These are phyloP conservation scores for Mormoops blainvillei DNA, from an alignment of 2,113 vertebrate genomes.

Conservation along the genomic window DNA sequence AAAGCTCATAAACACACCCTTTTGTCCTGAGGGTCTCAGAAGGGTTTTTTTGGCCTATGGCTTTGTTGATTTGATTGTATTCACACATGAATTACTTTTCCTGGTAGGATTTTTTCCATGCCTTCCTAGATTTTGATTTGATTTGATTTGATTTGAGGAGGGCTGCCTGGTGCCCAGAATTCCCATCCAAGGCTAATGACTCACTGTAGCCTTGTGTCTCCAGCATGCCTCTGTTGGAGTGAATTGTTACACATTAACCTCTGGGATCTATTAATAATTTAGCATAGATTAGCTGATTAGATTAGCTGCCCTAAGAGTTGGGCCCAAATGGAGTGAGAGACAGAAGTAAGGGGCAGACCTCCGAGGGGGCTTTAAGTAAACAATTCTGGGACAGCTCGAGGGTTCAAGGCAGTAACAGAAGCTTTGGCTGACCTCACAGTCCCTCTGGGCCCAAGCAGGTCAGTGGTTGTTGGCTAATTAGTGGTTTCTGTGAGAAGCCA, in stretches of 20 bases:
- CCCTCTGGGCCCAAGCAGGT: not conserved
- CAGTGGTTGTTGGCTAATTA: not conserved
- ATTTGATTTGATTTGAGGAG: not conserved
- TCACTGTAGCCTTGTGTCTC: not conserved
- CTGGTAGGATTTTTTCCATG: not conserved
- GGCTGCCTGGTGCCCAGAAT: not conserved
- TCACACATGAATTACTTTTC: not conserved
- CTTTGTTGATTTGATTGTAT: not conserved
- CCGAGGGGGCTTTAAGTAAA: not conserved
- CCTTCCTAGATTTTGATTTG: not conserved
- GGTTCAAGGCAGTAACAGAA: not conserved
- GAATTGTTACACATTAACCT: conserved; percentile 44
- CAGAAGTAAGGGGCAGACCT: not conserved
- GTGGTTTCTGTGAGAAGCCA: not conserved
- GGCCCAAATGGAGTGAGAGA: not conserved
- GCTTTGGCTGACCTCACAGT: not conserved
- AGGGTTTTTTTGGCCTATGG: not conserved
- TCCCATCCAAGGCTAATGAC: conserved; percentile 7
- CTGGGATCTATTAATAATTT: conserved; percentile 40
- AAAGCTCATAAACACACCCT: not conserved
- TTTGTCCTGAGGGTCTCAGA: not conserved
- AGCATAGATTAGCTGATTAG: conserved; percentile 54
- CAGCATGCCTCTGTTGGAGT: not conserved
- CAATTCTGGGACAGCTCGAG: not conserved
- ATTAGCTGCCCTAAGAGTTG: not conserved